Percentiles rank a stretch among this genome's conserved stretches.
These are phyloP conservation scores for Notothenia coriiceps DNA, from an alignment of 2,113 vertebrate species.

Conservation along the genomic window DNA sequence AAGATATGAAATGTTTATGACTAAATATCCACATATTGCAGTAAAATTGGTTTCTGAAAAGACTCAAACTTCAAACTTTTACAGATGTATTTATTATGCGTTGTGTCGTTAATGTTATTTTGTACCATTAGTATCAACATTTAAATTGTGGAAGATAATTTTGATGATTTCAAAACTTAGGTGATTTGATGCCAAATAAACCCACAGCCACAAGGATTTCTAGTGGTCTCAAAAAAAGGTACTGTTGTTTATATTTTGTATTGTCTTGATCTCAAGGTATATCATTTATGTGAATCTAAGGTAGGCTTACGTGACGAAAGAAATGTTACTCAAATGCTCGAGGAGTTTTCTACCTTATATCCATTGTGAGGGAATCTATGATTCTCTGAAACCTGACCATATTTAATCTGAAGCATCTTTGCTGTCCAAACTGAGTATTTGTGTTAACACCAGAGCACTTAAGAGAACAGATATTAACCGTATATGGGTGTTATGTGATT, in stretches of 20 bases:
- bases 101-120: too few relatives aligned
- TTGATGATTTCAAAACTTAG: not conserved
- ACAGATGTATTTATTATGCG: too few relatives aligned
- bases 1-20: not conserved
- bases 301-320: too few relatives aligned
- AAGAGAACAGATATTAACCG: not conserved
- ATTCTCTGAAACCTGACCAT: not conserved
- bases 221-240: not conserved
- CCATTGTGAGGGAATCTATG: not conserved
- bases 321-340: not conserved
- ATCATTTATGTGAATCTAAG: too few relatives aligned
- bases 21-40: not conserved
- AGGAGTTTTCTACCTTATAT: not conserved
- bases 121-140: not conserved
- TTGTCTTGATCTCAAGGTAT: not conserved
- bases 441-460: not conserved
- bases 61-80: not conserved
- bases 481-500: not conserved
- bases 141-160: not conserved
- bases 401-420: not conserved
- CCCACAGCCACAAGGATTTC: not conserved
- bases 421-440: not conserved
- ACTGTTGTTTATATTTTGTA: not conserved
- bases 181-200: not conserved
- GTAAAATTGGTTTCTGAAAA: not conserved